phyloP scores from a whole-genome alignment of 1,140 invertebrate species.

The Euschistus heros region DNA sequence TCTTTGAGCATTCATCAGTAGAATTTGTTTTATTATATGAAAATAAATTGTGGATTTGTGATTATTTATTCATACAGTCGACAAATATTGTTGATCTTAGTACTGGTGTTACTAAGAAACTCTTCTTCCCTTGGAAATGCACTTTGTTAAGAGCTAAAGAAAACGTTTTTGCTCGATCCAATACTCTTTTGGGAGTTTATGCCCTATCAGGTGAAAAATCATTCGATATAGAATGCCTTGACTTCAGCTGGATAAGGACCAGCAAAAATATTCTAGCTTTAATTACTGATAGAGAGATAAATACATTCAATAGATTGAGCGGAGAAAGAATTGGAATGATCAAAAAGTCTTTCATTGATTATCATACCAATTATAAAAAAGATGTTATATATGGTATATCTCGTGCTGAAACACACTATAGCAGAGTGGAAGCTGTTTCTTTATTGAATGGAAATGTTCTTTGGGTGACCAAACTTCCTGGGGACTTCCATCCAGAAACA shows the following conservation, averaged over 20 bases:
- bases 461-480: not conserved
- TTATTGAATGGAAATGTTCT: not conserved
- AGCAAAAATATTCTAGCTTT: not conserved
- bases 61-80: not conserved
- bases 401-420: not conserved
- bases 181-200: not conserved
- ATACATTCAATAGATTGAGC: slow-evolving; percentile 1
- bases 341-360: not conserved
- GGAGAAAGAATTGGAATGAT: not conserved
- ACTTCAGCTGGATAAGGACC: not conserved
- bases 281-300: not conserved
- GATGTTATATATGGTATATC: not conserved
- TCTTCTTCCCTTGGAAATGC: not conserved
- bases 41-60: not conserved
- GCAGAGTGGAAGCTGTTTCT: not conserved
- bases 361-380: not conserved
- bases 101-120: not conserved
- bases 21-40: not conserved
- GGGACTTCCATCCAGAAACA: not conserved
- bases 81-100: slow-evolving; percentile 1
- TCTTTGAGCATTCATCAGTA: not conserved
- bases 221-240: not conserved
- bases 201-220: not conserved
- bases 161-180: not conserved
- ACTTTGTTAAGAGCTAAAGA: not conserved